Base-by-base conservation (phyloP, 2,888 invertebrate genomes). In the Tethea ocularis region DNA sequence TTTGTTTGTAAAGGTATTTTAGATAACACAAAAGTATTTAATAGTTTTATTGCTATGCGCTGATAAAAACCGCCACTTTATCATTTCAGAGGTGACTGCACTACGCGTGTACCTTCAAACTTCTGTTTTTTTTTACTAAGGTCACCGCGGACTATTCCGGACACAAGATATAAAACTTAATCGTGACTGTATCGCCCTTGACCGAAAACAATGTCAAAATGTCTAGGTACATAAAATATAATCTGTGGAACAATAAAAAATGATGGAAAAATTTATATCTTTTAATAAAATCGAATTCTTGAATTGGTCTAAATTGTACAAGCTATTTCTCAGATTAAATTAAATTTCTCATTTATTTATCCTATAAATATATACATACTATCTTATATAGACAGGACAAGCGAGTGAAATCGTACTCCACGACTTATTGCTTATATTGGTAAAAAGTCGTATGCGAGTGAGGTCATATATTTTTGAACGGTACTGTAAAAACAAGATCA, bases 171-270 rank as follows among this genome's bases (percentile, higher is more conserved):
- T 53, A 53, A 29, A 53, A 17, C 11, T n/a, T 29, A 20, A 17
- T 26, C 54, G 36, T 24, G 52, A 41, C 56, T 33, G 26, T 58
- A 52, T 54, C 51, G 62, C 61, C 67, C 65, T 66, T 64, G 67
- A 64, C 64, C 62, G 62, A 26, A 15, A 11, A n/a, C 61, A 61
- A 59, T 63, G 67, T 55, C 63, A 59, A 51, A 57, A 58, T 33
- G 20, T 58, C 54, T 55, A 52, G 56, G 41, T 20, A 41, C n/a
- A 7, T 41, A 41, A 41, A 10, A 41, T 17, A 41, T 17, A n/a
- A 41, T 7, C 41, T 17, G 6, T 41, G 17, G 41, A 17, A 41
- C 17, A 41, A 41, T 17, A 41, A 17, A 41, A 41, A 46, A 20
- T 6, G 4, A 46, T 46, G 46, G 46, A 46, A 46, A 46, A 20